A percentile compares a stretch with the other conserved stretches of the same genome.
phyloP scores from a whole-genome alignment of 2,113 vertebrate genomes.

The Tretioscincus oriximinensis region DNA sequence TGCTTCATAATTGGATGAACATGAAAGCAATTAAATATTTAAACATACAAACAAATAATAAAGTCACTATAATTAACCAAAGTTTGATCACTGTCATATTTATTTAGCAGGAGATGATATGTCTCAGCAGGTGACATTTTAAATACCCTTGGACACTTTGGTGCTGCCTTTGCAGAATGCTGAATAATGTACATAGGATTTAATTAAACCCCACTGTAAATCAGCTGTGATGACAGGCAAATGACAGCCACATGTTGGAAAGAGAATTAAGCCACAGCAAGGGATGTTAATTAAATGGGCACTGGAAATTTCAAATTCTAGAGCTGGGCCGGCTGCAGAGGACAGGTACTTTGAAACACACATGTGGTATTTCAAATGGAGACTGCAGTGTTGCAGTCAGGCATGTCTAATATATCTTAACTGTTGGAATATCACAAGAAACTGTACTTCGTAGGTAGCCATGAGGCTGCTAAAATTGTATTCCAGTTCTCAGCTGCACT shows the following conservation, averaged over 20 bases:
- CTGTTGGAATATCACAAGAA: background rate
- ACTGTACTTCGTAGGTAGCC: background rate
- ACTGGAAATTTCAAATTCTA: slow-evolving; percentile 36
- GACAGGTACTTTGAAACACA: background rate
- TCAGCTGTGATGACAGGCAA: slow-evolving; percentile 76
- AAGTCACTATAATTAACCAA: slow-evolving; percentile 80
- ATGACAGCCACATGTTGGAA: slow-evolving; percentile 79
- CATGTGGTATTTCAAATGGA: background rate
- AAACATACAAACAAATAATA: slow-evolving; percentile 84
- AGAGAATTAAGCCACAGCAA: slow-evolving; percentile 72
- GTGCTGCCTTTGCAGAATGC: slow-evolving; percentile 75
- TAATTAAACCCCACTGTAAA: slow-evolving; percentile 81
- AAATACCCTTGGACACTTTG: slow-evolving; percentile 74
- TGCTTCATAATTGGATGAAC: slow-evolving; percentile 80
- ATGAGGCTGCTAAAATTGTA: too few species aligned
- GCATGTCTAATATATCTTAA: background rate
- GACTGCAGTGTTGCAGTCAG: too few species aligned
- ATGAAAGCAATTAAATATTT: slow-evolving; percentile 83
- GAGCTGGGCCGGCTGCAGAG: background rate
- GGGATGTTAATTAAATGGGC: slow-evolving; percentile 75
- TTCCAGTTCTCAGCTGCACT: background rate
- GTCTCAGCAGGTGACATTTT: slow-evolving; percentile 80
- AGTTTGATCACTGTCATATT: slow-evolving; percentile 83
- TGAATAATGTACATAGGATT: slow-evolving; percentile 75
- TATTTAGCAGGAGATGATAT: slow-evolving; percentile 77